Evolutionary conservation across 2,797 vertebrate genomes (phyloP).

Genomic region (Muscicapa comitata): DNA sequence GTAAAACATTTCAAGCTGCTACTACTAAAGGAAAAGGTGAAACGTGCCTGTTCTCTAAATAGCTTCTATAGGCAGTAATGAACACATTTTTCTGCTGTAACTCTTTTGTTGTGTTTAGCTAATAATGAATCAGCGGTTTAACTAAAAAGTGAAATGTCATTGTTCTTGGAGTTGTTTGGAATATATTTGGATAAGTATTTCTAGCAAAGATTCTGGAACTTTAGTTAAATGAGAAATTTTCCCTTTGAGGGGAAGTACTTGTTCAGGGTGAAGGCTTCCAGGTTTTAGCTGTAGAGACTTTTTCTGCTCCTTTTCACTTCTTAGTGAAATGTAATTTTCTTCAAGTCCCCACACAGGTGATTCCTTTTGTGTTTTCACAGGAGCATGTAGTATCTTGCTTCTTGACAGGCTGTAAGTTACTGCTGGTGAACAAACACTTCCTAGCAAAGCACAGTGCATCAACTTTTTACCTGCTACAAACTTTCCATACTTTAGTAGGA

Average conservation of each 20-base stretch:
- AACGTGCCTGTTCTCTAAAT: not conserved
- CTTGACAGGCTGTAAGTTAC: not conserved
- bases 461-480: not conserved
- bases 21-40: not conserved
- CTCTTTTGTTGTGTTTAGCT: not conserved
- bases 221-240: not conserved
- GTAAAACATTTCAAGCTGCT: not conserved
- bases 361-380: not conserved
- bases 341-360: accelerated
- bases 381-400: not conserved
- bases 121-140: not conserved
- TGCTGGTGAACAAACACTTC: not conserved
- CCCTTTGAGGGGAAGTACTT: not conserved
- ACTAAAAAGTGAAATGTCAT: not conserved
- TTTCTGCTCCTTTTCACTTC: not conserved
- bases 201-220: not conserved
- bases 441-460: not conserved
- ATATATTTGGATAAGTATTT: not conserved
- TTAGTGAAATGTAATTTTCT: not conserved
- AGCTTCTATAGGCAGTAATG: not conserved
- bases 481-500: not conserved
- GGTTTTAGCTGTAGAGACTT: not conserved
- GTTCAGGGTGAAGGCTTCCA: not conserved
- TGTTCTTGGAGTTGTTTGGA: not conserved
- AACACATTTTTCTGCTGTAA: not conserved